phyloP scores from a whole-genome alignment of 2,797 vertebrate species.

The Molossus alvarezi region DNA sequence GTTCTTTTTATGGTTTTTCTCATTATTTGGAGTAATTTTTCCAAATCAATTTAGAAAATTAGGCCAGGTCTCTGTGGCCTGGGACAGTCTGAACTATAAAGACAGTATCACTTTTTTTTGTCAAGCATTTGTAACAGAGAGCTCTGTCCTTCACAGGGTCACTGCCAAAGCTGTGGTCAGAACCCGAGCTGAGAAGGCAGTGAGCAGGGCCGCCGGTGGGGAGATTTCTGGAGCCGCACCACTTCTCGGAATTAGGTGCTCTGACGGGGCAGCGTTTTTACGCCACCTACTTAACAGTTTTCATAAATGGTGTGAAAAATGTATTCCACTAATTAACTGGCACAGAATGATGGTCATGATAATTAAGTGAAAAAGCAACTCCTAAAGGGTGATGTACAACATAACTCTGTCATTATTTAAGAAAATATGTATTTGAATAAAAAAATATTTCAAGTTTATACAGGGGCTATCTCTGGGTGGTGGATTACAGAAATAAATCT shows the following conservation, averaged over 20 bases:
- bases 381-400: not conserved
- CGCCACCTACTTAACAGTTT: not conserved
- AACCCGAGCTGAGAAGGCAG: not conserved
- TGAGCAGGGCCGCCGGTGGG: accelerated
- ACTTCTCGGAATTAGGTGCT: not conserved
- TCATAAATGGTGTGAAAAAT: not conserved
- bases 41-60: slow-evolving; percentile 47
- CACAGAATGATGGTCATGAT: too few species aligned
- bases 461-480: not conserved
- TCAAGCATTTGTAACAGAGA: not conserved
- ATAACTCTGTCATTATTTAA: not conserved
- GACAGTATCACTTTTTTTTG: not conserved
- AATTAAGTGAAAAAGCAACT: too few species aligned
- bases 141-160: not conserved
- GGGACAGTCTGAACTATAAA: not conserved
- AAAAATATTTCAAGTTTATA: slow-evolving; percentile 10
- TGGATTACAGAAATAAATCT: slow-evolving; percentile 49
- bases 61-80: slow-evolving; percentile 38
- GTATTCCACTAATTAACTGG: not conserved
- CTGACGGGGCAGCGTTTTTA: not conserved
- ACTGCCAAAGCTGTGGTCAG: not conserved
- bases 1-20: slow-evolving; percentile 40
- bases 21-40: slow-evolving; percentile 60
- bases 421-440: not conserved
- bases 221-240: not conserved